Base-by-base conservation (phyloP, 1,140 invertebrate species). In the Whitmania pigra region DNA sequence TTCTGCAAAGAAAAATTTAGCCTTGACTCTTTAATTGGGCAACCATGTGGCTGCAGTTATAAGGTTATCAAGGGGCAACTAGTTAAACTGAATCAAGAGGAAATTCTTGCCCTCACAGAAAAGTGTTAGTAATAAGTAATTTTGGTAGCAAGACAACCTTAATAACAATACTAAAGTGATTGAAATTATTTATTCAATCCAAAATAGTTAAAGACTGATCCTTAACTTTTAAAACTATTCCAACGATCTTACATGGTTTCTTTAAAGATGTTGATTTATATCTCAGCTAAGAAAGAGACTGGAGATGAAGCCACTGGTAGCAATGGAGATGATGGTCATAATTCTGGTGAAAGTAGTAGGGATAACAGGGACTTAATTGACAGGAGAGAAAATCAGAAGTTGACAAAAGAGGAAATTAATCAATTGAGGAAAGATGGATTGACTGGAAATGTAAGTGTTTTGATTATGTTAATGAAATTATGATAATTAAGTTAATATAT, bases 361-460 rank as follows among this genome's bases (percentile, higher is more conserved):
- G 93, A 96, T 78, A 97, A 97, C 80, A 85, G 93, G 75, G 87
- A 89, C 67, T 89, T 96, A 55, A 83, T 85, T 13, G 91, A 93
- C 78, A 88, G 92, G 80, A 89, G 89, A 3, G 87, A 84, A n/a
- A 92, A 93, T 0, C 94, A 97, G 81, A 87, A 88, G 76, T 80
- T 97, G 2, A 88, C 89, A 0, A 88, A 88, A 71, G 86, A 89
- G 72, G 89, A 94, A 79, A 95, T 97, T 63, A 81, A 87, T 67
- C 85, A 86, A 57, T 81, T 96, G 25, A 87, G 89, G 74, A 87
- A 88, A 69, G 86, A 87, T 72, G 89, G 90, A 27, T 83, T 87
- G 25, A 88, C 87, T 72, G 89, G 90, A 0, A 87, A 79, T 73
- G 79, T 80, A 75, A 75, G 72, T 40, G 0, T n/a, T n/a, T n/a